Evolutionary conservation across 2,888 invertebrate genomes (phyloP), one percentile per base, ranked within the genome.

Genomic region (Tinea trinotella): DNA sequence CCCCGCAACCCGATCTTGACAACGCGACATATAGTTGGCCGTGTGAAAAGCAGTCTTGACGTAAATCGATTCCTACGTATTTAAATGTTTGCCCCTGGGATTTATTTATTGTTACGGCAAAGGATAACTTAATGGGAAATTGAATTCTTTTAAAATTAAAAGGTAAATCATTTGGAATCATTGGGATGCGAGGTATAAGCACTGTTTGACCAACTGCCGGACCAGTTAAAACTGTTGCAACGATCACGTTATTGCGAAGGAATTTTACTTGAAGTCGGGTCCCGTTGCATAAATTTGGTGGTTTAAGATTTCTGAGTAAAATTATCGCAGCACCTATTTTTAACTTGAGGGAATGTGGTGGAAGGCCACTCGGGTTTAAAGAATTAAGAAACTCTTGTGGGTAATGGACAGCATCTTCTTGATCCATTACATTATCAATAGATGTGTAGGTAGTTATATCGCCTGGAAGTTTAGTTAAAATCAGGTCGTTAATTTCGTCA

Each of bases 401-500:
- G 54, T 58, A 62, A 61, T 57, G 56, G 17, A 61, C 57, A 30
- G 55, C 59, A 55, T 61, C 59, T 57, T 60, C 59, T 22, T 54
- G 53, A 58, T 62, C 55, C 53, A 56, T 58, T 20, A 62, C 60
- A 30, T 52, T 60, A 57, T 64, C 61, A 56, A 63, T 58, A 13
- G 60, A 60, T 46, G 19, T 58, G 57, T 61, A 61, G 52, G 35
- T 57, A 19, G 19, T 54, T 9, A 49, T 56, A 17, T 61, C 56
- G 48, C 61, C 60, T 57, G 59, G 59, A 52, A 62, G 57, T 58
- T 60, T 59, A 56, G 6, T 1, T 3, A 55, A 3, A 46, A 56
- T 56, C 30, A 48, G 6, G 17, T 56, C 48, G 44, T 62, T 61
- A 9, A 60, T 59, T 36, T 56, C 58, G 15, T 58, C 55, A 10